phyloP scores from a whole-genome alignment of 2,888 invertebrate genomes.

The Nebria brevicollis region DNA sequence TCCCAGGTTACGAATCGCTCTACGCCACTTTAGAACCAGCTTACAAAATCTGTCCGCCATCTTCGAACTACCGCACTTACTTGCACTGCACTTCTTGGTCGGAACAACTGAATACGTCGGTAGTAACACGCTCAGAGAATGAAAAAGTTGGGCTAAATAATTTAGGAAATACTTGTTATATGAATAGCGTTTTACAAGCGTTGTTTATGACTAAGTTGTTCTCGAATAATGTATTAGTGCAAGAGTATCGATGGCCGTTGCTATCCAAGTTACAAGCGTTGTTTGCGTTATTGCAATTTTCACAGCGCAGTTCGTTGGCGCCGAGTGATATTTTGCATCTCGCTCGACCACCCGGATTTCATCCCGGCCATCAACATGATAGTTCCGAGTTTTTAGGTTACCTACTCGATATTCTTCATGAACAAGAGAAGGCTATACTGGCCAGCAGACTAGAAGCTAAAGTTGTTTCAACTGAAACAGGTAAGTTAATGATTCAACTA shows the following conservation, averaged over 20 bases:
- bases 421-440: slow-evolving; percentile 69
- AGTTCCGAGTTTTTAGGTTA: slow-evolving; percentile 87
- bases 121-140: slow-evolving; percentile 55
- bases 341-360: slow-evolving; percentile 81
- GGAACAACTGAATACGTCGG: slow-evolving; percentile 53
- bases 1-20: slow-evolving; percentile 59
- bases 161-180: slow-evolving; percentile 89
- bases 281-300: slow-evolving; percentile 78
- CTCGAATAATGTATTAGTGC: slow-evolving; percentile 72
- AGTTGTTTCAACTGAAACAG: slow-evolving; percentile 9
- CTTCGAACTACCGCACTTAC: slow-evolving; percentile 55
- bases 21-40: slow-evolving; percentile 58
- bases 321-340: slow-evolving; percentile 77
- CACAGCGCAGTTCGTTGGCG: slow-evolving; percentile 72
- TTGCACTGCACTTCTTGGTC: slow-evolving; percentile 61
- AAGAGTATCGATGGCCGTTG: slow-evolving; percentile 68
- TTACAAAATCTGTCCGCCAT: slow-evolving; percentile 57
- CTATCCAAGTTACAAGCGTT: slow-evolving; percentile 73
- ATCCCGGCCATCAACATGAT: slow-evolving; percentile 83
- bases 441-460: slow-evolving; percentile 41
- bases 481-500: background rate
- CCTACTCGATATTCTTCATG: slow-evolving; percentile 77
- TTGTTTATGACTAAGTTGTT: slow-evolving; percentile 84
- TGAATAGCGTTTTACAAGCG: slow-evolving; percentile 89
- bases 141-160: slow-evolving; percentile 81